Evolutionary conservation across 2,797 vertebrate genomes (phyloP).

Genomic region (Gambelia wislizenii): DNA sequence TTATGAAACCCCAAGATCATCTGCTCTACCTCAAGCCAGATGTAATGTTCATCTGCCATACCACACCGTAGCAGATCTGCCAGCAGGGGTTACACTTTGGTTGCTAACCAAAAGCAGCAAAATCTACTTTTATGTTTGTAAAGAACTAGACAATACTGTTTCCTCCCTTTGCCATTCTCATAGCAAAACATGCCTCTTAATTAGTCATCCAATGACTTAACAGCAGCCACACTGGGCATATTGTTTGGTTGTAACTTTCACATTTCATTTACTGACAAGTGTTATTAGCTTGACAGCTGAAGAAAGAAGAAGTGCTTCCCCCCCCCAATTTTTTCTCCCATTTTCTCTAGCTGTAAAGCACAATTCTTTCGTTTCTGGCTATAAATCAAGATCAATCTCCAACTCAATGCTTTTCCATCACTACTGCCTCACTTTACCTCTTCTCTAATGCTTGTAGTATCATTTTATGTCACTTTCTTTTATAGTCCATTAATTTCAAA

Average conservation of each 20-base stretch:
- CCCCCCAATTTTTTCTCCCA: not conserved
- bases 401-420: conserved; percentile 58
- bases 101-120: conserved; percentile 47
- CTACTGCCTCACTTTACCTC: conserved; percentile 68
- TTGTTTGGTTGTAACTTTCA: conserved; percentile 73
- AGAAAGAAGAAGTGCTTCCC: conserved; percentile 61
- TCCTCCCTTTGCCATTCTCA: conserved; percentile 55
- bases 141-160: conserved; percentile 52
- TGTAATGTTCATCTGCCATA: not conserved
- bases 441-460: conserved; percentile 70
- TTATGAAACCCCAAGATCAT: conserved; percentile 14
- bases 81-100: not conserved
- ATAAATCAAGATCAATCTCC: conserved; percentile 71
- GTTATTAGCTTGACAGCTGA: conserved; percentile 74
- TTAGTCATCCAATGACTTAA: conserved; percentile 73
- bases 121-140: conserved; percentile 52
- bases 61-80: conserved; percentile 37
- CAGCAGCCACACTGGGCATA: conserved; percentile 66
- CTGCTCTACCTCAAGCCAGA: conserved; percentile 62
- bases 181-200: conserved; percentile 70
- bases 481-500: conserved; percentile 75
- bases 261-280: conserved; percentile 72
- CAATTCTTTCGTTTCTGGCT: conserved; percentile 58
- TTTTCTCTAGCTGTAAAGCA: conserved; percentile 59
- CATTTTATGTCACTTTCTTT: conserved; percentile 72